Evolutionary conservation across 2,888 invertebrate species (phyloP).

Genomic region (Rhodophaea formosa): DNA sequence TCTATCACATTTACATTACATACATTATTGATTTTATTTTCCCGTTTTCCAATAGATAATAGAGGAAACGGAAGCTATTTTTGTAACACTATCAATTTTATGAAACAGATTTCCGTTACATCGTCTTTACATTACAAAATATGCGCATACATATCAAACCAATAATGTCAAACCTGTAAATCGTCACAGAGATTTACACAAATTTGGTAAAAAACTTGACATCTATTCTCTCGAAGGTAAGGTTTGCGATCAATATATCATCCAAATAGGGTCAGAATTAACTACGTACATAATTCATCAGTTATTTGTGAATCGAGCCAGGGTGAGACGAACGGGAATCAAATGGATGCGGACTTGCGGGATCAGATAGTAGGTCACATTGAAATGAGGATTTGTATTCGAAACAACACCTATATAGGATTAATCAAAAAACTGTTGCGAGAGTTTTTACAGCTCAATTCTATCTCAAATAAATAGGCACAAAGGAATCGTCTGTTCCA

Average conservation of each 20-base stretch:
- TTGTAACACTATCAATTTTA: background rate
- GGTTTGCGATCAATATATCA: background rate
- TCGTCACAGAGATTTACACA: background rate
- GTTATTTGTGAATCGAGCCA: conserved; percentile 1
- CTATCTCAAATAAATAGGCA: no score
- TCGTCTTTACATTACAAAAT: background rate
- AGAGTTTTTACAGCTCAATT: no score
- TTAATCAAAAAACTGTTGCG: no score
- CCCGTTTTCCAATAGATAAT: background rate
- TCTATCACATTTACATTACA: background rate
- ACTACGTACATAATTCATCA: conserved; percentile 1
- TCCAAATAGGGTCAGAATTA: background rate
- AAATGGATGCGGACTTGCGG: conserved; percentile 8
- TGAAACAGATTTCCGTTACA: conserved; percentile 2
- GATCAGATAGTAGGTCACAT: background rate
- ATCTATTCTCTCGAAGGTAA: background rate
- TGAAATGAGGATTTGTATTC: conserved; percentile 7
- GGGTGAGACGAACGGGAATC: conserved; percentile 1
- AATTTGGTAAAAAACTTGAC: background rate
- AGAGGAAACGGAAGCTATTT: background rate
- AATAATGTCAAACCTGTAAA: background rate
- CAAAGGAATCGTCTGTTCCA: no score
- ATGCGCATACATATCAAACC: conserved; percentile 12
- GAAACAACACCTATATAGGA: background rate
- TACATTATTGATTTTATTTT: background rate